phyloP scores from a whole-genome alignment of 2,797 vertebrate species.

The Lepidocolaptes lacrymiger region DNA sequence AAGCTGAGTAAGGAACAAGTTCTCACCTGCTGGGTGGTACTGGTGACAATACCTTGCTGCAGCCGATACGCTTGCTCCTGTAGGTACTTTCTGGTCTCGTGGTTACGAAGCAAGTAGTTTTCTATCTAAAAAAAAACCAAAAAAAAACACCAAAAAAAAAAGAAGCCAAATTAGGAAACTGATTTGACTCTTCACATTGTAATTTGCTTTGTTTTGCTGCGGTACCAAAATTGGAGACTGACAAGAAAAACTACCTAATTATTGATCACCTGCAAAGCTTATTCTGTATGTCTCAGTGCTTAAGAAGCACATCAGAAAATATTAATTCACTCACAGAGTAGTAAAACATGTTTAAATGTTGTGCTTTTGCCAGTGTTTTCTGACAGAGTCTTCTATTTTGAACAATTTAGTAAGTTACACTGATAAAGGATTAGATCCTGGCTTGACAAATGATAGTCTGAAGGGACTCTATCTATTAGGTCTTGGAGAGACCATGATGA shows the following conservation, averaged over 20 bases:
- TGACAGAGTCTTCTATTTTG: not conserved
- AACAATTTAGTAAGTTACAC: not conserved
- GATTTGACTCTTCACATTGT: not conserved
- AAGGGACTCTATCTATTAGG: not conserved
- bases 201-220: not conserved
- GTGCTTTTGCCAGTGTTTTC: not conserved
- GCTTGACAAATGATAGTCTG: not conserved
- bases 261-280: not conserved
- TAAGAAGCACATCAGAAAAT: not conserved
- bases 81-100: conserved; percentile 93
- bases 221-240: not conserved
- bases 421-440: not conserved
- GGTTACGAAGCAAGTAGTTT: conserved; percentile 95
- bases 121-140: conserved; percentile 86
- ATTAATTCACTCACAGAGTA: not conserved
- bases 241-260: not conserved
- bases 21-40: conserved; percentile 93
- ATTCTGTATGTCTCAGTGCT: not conserved
- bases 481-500: not conserved
- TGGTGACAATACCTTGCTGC: conserved; percentile 97
- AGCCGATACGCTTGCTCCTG: conserved; percentile 96
- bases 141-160: not conserved
- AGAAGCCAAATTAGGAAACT: not conserved
- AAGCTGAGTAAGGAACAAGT: no score
- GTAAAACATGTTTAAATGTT: not conserved